Evolutionary conservation across 2,113 vertebrate genomes (phyloP).

Genomic region (Entosphenus tridentatus): DNA sequence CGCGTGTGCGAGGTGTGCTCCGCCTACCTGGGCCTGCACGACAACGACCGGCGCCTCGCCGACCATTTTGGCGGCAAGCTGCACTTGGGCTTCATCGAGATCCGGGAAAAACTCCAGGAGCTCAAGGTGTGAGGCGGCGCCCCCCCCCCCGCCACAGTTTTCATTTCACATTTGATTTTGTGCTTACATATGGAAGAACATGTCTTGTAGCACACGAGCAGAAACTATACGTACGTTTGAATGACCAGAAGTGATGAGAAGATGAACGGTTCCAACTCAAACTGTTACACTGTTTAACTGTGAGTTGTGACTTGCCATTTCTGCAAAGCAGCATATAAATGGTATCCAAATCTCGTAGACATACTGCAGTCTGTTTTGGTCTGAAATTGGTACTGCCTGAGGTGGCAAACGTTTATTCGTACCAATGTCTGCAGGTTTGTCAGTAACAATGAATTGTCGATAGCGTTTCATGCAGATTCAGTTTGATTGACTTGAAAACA

Average conservation of each 20-base stretch:
- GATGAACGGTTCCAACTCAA: neutral
- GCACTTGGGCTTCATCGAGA: constrained; percentile 94
- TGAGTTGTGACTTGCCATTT: neutral
- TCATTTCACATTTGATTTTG: neutral
- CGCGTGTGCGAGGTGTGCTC: constrained; percentile 93
- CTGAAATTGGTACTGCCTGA: too few relatives aligned
- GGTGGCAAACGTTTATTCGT: too few relatives aligned
- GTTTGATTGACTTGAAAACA: too few relatives aligned
- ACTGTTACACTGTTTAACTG: constrained; percentile 8
- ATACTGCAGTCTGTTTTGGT: too few relatives aligned
- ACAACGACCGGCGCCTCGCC: constrained; percentile 87
- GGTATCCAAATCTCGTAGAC: too few relatives aligned
- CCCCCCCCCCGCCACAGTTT: neutral
- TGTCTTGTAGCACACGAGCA: neutral
- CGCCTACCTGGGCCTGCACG: constrained; percentile 86
- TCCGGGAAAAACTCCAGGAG: constrained; percentile 79
- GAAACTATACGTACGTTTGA: neutral
- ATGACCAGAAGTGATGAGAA: neutral
- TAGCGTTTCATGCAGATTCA: too few relatives aligned
- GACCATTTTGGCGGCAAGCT: constrained; percentile 95
- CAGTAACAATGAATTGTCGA: too few relatives aligned
- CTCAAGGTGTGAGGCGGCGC: constrained; percentile 37
- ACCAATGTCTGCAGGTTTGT: too few relatives aligned
- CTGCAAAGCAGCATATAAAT: too few relatives aligned
- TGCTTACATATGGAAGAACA: neutral